A percentile compares a stretch with the other conserved stretches of the same genome.
These are phyloP conservation scores for Sarotherodon lohbergeri DNA, from an alignment of 2,113 vertebrate species.

Conservation along the genomic window DNA sequence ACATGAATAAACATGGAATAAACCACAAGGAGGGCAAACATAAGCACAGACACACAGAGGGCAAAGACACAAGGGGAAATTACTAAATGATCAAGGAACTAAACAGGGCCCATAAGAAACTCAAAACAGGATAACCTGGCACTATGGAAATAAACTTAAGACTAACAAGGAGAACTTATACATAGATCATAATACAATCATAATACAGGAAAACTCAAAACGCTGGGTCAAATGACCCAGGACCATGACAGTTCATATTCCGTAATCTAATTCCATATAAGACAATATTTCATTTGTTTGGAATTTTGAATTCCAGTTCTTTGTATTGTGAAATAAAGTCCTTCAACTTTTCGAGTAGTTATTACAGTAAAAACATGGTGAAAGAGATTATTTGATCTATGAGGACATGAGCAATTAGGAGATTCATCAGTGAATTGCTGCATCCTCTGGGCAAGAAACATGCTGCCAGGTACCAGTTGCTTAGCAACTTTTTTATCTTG, in stretches of 20 bases:
- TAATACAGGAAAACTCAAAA: background rate
- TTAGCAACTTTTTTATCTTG: conserved; percentile 58
- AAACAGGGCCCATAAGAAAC: background rate
- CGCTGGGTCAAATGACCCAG: background rate
- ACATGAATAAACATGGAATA: background rate
- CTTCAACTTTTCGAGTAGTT: background rate
- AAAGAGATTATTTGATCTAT: conserved; percentile 7
- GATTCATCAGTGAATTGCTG: conserved; percentile 21
- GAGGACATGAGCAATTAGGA: conserved; percentile 28
- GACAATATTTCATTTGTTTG: background rate
- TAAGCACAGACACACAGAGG: background rate
- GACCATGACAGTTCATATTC: background rate
- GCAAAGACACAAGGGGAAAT: background rate
- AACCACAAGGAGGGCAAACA: background rate
- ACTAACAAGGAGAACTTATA: background rate
- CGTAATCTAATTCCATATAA: background rate
- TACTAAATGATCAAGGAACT: background rate
- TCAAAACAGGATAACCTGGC: background rate
- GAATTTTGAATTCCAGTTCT: background rate
- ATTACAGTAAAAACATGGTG: background rate
- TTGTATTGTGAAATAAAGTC: background rate
- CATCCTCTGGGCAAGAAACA: conserved; percentile 17
- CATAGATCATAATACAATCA: background rate
- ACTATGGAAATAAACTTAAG: background rate
- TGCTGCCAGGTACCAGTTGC: conserved; percentile 63